Conservation (phyloP, 2,797 vertebrate genomes). For the Malurus splendens region DNA sequence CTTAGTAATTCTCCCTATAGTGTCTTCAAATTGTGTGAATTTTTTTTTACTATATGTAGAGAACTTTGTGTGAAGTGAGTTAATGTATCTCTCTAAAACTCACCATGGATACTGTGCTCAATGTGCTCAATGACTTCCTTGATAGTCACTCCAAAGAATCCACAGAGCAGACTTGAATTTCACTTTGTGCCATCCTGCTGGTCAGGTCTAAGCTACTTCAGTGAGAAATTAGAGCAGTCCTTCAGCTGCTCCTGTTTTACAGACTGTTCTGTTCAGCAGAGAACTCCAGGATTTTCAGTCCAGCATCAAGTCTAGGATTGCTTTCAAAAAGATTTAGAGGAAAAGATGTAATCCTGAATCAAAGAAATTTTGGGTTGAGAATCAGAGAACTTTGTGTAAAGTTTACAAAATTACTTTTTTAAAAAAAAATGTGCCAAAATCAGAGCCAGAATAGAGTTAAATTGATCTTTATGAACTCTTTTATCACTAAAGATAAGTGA, state of each 20-base stretch:
- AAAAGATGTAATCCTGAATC: neutral
- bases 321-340: neutral
- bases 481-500: neutral
- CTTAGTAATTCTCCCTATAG: neutral
- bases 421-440: neutral
- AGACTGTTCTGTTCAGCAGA: neutral
- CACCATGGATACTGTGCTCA: neutral
- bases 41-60: neutral
- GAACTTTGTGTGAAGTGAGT: neutral
- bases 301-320: neutral
- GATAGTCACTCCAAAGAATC: neutral
- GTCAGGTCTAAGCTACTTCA: neutral
- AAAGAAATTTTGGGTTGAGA: neutral
- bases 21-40: neutral
- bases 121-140: neutral
- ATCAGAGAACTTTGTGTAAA: neutral
- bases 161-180: neutral
- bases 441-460: neutral
- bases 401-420: neutral
- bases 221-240: neutral
- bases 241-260: neutral
- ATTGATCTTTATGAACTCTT: neutral
- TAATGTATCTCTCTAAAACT: neutral
- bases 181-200: neutral
- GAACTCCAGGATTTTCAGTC: neutral